Percentiles rank a stretch among this genome's conserved stretches.
These are phyloP conservation scores for Podabrus alpinus DNA, from an alignment of 2,888 invertebrate species.

Conservation along the genomic window DNA sequence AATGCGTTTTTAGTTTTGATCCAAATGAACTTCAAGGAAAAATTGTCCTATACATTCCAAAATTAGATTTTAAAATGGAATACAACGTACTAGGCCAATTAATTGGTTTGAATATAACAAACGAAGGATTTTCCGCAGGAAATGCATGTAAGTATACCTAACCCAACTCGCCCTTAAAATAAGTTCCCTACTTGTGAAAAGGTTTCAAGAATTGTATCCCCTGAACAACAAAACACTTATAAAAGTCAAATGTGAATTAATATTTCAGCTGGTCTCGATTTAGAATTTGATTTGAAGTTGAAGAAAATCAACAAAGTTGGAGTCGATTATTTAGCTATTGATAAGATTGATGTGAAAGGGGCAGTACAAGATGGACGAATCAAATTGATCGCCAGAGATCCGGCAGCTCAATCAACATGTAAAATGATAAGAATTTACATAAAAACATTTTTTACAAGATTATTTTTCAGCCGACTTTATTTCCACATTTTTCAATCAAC, in stretches of 20 bases:
- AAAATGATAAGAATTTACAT: conserved; percentile 12
- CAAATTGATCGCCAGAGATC: conserved; percentile 59
- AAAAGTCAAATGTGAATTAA: background rate
- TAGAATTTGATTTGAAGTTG: conserved; percentile 62
- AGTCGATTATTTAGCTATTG: conserved; percentile 64
- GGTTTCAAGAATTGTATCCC: too few species aligned
- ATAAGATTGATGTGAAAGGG: conserved; percentile 64
- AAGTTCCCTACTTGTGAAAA: too few species aligned
- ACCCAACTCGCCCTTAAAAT: too few species aligned
- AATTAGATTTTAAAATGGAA: conserved; percentile 56
- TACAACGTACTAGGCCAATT: conserved; percentile 60
- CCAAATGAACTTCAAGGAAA: conserved; percentile 55
- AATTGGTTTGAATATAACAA: conserved; percentile 57
- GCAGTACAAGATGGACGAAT: conserved; percentile 66
- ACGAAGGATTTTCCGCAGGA: conserved; percentile 59
- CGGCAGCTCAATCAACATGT: conserved; percentile 63
- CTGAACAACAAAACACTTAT: too few species aligned
- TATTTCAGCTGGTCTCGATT: conserved; percentile 62
- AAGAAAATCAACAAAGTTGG: conserved; percentile 64
- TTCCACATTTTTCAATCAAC: background rate
- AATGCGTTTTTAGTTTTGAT: conserved; percentile 49
- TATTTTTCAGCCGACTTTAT: conserved; percentile 2
- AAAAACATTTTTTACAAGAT: background rate
- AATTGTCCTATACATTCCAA: conserved; percentile 55
- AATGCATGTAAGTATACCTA: conserved; percentile 58